Percentiles rank a stretch among this genome's conserved stretches.
These are phyloP conservation scores for Antrozous pallidus DNA, from an alignment of 2,797 vertebrate species.

Conservation along the genomic window DNA sequence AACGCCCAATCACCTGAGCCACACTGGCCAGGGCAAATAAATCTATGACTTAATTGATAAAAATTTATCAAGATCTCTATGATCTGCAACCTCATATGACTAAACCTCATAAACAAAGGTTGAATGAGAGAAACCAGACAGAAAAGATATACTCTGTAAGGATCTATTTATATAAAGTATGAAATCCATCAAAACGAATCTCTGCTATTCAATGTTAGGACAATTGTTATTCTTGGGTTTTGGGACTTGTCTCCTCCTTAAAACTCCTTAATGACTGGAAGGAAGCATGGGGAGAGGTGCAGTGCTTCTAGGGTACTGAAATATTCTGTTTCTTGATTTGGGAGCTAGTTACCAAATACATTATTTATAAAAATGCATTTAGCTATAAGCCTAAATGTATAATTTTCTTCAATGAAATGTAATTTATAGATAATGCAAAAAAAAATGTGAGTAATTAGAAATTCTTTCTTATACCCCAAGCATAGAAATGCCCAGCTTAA, in stretches of 20 bases:
- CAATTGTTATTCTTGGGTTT: not conserved
- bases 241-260: not conserved
- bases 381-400: not conserved
- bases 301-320: not conserved
- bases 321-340: constrained; percentile 10
- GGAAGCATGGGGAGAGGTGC: not conserved
- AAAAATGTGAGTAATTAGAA: not conserved
- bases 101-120: constrained; percentile 30
- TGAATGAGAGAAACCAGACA: constrained; percentile 35
- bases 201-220: constrained; percentile 23
- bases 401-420: not conserved
- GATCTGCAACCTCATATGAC: not conserved
- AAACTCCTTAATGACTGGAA: not conserved
- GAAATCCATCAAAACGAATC: constrained; percentile 26
- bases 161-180: constrained; percentile 31
- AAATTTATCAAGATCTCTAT: constrained; percentile 71
- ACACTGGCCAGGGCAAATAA: not conserved
- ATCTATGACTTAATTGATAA: constrained; percentile 70
- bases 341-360: not conserved
- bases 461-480: not conserved
- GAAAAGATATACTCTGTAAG: not conserved
- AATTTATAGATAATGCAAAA: not conserved
- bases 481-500: not conserved
- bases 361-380: constrained; percentile 23
- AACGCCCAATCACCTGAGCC: not conserved